Evolutionary conservation across 2,888 invertebrate species (phyloP).

Genomic region (Drosophila koepferae): DNA sequence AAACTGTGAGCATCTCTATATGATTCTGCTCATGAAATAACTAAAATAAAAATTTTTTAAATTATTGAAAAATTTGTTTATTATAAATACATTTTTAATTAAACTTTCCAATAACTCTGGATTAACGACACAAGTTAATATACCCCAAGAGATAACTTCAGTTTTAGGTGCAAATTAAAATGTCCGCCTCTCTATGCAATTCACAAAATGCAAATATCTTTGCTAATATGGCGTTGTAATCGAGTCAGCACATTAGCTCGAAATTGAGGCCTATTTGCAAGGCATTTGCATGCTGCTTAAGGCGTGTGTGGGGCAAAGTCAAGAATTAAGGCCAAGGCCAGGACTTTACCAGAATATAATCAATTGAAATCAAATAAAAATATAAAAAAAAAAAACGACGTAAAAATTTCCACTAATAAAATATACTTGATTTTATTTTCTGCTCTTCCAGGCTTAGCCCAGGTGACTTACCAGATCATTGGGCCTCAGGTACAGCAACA

Average conservation of each 20-base stretch:
- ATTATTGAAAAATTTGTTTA: too few species aligned
- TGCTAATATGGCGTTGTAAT: constrained; percentile 37
- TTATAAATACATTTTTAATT: too few species aligned
- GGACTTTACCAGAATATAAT: constrained; percentile 3
- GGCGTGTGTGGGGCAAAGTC: constrained; percentile 5
- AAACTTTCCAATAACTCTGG: background rate
- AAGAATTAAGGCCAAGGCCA: constrained; percentile 8
- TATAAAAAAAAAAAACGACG: background rate
- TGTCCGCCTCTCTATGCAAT: constrained; percentile 7
- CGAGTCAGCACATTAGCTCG: constrained; percentile 50
- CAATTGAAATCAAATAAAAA: background rate
- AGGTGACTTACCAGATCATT: constrained; percentile 91
- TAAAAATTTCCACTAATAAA: constrained; percentile 24
- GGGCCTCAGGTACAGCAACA: constrained; percentile 82
- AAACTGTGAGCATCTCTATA: too few species aligned
- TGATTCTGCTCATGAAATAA: background rate
- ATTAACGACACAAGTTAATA: background rate
- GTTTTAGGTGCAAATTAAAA: background rate
- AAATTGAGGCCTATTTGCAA: constrained; percentile 17
- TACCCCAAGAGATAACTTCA: background rate
- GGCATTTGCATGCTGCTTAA: constrained; percentile 22
- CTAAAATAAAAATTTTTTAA: background rate
- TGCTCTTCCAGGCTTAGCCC: constrained; percentile 92
- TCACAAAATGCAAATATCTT: constrained; percentile 49
- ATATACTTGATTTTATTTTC: background rate